Conservation (phyloP, 2,888 invertebrate genomes). For the Mongoloraphidia duomilia region DNA sequence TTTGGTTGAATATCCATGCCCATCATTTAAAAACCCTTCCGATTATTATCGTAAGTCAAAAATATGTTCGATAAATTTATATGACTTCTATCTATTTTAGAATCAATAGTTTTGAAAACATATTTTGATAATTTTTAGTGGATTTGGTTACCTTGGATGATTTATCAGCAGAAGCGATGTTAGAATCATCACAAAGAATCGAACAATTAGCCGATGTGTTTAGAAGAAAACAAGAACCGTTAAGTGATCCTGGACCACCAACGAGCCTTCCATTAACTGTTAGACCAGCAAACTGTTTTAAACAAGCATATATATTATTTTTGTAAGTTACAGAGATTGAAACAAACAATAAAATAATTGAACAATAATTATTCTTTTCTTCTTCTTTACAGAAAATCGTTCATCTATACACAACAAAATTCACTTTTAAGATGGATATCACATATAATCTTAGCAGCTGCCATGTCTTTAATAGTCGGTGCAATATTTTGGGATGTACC, state of each 20-base stretch:
- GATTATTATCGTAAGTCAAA: constrained; percentile 77
- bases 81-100: not conserved
- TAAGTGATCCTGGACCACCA: constrained; percentile 64
- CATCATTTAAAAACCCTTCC: constrained; percentile 90
- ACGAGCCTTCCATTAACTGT: constrained; percentile 55
- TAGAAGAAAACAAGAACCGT: constrained; percentile 46
- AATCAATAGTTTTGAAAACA: not conserved
- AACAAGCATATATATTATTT: constrained; percentile 56
- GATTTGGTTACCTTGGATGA: constrained; percentile 89
- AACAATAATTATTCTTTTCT: not conserved
- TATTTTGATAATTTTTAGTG: constrained; percentile 40
- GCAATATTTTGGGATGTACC: constrained; percentile 84
- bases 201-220: constrained; percentile 78
- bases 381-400: constrained; percentile 37
- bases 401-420: constrained; percentile 74
- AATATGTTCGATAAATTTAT: not conserved
- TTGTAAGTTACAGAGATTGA: constrained; percentile 30
- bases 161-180: constrained; percentile 83
- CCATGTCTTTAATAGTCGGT: constrained; percentile 71
- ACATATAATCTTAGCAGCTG: constrained; percentile 62
- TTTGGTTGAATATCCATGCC: constrained; percentile 80
- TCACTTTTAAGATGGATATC: constrained; percentile 67
- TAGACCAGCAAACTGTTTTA: constrained; percentile 45
- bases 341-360: not conserved
- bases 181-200: constrained; percentile 87